These are phyloP conservation scores for Numenius phaeopus DNA, from an alignment of 2,797 vertebrate species.

Conservation along the genomic window DNA sequence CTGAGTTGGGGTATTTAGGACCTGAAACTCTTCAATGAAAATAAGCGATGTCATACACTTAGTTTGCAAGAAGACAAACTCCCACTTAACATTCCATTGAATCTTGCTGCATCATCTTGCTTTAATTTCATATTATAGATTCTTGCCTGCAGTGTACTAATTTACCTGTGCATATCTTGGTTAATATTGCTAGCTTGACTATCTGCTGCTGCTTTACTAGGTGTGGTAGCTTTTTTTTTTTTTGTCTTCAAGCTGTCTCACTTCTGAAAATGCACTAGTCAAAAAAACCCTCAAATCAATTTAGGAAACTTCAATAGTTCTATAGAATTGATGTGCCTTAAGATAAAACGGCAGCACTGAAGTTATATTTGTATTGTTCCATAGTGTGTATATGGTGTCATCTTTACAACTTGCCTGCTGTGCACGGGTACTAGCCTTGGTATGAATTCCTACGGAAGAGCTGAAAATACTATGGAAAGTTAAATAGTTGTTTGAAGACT, in stretches of 20 bases:
- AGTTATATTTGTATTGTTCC: accelerated
- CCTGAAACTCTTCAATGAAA: background rate
- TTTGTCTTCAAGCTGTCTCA: background rate
- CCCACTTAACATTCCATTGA: accelerated
- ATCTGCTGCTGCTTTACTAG: background rate
- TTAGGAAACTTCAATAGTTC: accelerated
- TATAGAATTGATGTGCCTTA: accelerated
- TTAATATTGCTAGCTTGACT: background rate
- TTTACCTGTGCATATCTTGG: background rate
- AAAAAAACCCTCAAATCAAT: no score
- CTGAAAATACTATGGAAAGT: background rate
- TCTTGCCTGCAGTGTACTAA: background rate
- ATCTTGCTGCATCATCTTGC: background rate
- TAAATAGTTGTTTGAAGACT: no score
- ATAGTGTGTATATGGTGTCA: accelerated
- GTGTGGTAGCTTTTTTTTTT: background rate
- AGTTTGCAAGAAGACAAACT: background rate
- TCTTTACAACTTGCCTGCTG: accelerated
- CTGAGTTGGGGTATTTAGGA: background rate
- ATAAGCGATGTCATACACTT: background rate
- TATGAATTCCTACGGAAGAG: background rate
- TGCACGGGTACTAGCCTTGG: accelerated
- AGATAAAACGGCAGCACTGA: background rate
- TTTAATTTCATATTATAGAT: background rate
- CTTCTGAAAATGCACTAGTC: background rate